Evolutionary conservation across 2,888 invertebrate species (phyloP).

Genomic region (Drosophila suboccidentalis): DNA sequence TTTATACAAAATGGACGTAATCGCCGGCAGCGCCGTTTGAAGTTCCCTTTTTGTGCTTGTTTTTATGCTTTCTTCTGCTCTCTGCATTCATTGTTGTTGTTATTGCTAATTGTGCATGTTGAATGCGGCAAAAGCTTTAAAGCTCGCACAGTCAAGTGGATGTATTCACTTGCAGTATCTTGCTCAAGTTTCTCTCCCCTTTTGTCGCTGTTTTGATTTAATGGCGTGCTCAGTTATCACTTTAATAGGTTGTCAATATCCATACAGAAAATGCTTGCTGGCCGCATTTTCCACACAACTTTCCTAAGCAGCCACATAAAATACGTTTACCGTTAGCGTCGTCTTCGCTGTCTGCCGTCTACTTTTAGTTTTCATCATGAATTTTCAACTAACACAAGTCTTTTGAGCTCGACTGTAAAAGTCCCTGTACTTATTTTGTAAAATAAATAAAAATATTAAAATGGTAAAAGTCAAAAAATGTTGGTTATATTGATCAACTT

Average conservation of each 20-base stretch:
- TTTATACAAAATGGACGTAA: constrained; percentile 18
- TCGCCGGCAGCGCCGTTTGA: constrained; percentile 28
- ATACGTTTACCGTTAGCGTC: constrained; percentile 44
- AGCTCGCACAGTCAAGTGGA: constrained; percentile 15
- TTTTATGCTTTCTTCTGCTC: not conserved
- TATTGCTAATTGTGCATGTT: constrained; percentile 38
- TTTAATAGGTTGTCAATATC: constrained; percentile 79
- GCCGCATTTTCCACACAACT: constrained; percentile 33
- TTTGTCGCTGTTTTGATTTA: constrained; percentile 65
- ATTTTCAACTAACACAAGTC: constrained; percentile 50
- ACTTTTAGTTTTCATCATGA: constrained; percentile 80
- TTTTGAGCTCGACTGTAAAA: not conserved
- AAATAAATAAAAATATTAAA: not conserved
- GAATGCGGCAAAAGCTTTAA: constrained; percentile 28
- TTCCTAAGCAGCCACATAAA: constrained; percentile 39
- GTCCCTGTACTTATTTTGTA: not conserved
- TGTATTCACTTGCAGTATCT: constrained; percentile 1
- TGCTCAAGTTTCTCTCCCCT: constrained; percentile 19
- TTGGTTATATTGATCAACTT: not conserved
- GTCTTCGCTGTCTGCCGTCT: constrained; percentile 42
- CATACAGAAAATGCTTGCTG: constrained; percentile 46
- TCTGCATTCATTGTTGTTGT: constrained; percentile 18
- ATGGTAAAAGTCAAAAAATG: not conserved
- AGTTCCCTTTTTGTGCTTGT: constrained; percentile 17
- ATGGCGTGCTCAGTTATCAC: constrained; percentile 64